A percentile compares a stretch with the other conserved stretches of the same genome.
Conservation (phyloP, 2,888 invertebrate genomes). For the Hylaea fasciaria region DNA sequence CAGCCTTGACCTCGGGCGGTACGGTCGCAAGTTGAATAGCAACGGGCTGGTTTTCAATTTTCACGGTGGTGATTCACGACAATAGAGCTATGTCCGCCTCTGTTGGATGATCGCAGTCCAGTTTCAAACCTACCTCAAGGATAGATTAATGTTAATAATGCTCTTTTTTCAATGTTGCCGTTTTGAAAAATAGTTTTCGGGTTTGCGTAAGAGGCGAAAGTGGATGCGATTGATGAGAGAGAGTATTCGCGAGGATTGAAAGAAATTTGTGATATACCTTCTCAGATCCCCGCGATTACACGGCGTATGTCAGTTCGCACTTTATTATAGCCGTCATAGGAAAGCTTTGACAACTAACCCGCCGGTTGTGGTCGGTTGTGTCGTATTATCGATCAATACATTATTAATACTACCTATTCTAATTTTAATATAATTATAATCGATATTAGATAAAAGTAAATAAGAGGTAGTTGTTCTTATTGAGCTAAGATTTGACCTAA, state of each 20-base stretch:
- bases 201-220: conserved; percentile 30
- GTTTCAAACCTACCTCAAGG: conserved; percentile 81
- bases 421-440: no score
- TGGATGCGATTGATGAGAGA: conserved; percentile 24
- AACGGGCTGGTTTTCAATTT: conserved; percentile 76
- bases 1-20: conserved; percentile 72
- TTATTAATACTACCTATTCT: no score
- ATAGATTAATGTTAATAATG: conserved; percentile 38
- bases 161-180: conserved; percentile 22
- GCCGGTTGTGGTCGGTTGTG: no score
- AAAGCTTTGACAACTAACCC: background rate
- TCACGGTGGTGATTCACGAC: conserved; percentile 81
- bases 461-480: no score
- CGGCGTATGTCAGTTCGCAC: background rate
- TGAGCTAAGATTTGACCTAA: no score
- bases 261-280: conserved; percentile 5
- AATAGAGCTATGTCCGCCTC: conserved; percentile 74
- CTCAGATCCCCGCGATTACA: conserved; percentile 1
- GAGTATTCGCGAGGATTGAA: conserved; percentile 19
- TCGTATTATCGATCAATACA: no score
- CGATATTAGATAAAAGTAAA: no score
- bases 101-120: conserved; percentile 70
- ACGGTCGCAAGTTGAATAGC: conserved; percentile 60
- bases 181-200: conserved; percentile 30
- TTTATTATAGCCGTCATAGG: background rate